A percentile compares a stretch with the other conserved stretches of the same genome.
Conservation (phyloP, 2,888 invertebrate species). For the Leuctra nigra region DNA sequence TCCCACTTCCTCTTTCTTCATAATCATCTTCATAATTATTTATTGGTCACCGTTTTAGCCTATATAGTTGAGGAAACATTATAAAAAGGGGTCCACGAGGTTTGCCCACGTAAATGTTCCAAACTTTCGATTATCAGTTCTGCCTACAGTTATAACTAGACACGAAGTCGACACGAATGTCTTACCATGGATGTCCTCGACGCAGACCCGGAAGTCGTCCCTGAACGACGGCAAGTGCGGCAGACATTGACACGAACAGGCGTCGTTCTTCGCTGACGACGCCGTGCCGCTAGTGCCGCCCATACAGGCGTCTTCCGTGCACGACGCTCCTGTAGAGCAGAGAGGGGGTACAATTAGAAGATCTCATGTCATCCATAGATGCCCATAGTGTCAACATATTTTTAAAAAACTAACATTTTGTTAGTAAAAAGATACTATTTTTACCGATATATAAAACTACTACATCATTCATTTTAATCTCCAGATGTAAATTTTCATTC, state of each 20-base stretch:
- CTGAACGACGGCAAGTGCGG: conserved; percentile 69
- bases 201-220: conserved; percentile 78
- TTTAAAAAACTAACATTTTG: not conserved
- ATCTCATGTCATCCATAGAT: not conserved
- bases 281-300: conserved; percentile 62
- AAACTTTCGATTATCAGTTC: not conserved
- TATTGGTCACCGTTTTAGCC: too few relatives aligned
- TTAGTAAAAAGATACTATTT: too few relatives aligned
- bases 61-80: too few relatives aligned
- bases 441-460: too few relatives aligned
- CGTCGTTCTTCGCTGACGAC: conserved; percentile 38
- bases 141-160: not conserved
- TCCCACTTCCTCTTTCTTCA: too few relatives aligned
- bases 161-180: conserved; percentile 16
- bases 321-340: conserved; percentile 40
- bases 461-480: too few relatives aligned
- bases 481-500: too few relatives aligned
- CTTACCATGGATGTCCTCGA: conserved; percentile 79
- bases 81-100: too few relatives aligned
- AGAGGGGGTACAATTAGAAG: not conserved
- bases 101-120: too few relatives aligned
- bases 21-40: too few relatives aligned
- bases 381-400: not conserved
- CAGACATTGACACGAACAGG: conserved; percentile 74
- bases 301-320: conserved; percentile 57